A percentile compares a stretch with the other conserved stretches of the same genome.
Evolutionary conservation across 2,888 invertebrate species (phyloP).

Genomic region (Griposia aprilina): DNA sequence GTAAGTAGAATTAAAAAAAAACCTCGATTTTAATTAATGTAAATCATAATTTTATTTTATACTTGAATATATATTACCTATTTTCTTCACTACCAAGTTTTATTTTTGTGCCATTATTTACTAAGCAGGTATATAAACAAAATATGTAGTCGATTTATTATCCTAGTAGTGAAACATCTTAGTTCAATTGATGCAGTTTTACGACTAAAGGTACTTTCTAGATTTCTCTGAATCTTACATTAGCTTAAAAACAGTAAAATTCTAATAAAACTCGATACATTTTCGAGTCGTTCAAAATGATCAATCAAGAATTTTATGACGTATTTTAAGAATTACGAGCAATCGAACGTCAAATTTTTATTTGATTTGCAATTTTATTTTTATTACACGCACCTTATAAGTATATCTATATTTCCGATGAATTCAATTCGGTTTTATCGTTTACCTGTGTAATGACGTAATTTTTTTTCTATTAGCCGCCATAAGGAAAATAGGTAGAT

Average conservation of each 20-base stretch:
- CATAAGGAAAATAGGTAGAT: neutral
- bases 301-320: conserved; percentile 48
- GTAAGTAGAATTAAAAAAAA: too few species aligned
- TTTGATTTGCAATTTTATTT: conserved; percentile 39
- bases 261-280: conserved; percentile 36
- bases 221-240: conserved; percentile 22
- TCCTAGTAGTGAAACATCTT: neutral
- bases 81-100: neutral
- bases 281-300: conserved; percentile 40
- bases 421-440: conserved; percentile 38
- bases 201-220: conserved; percentile 5
- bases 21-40: too few species aligned
- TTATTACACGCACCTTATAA: conserved; percentile 32
- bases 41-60: too few species aligned
- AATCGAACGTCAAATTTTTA: conserved; percentile 32
- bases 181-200: conserved; percentile 12
- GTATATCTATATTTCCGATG: conserved; percentile 17
- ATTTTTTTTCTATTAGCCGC: conserved; percentile 6
- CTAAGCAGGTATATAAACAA: neutral
- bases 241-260: conserved; percentile 33
- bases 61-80: too few species aligned
- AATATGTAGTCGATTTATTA: neutral
- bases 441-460: conserved; percentile 11
- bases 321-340: conserved; percentile 46
- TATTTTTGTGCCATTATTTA: neutral